Evolutionary conservation across 2,888 invertebrate species (phyloP), one percentile per base, ranked within the genome.

Genomic region (Pterostichus niger): DNA sequence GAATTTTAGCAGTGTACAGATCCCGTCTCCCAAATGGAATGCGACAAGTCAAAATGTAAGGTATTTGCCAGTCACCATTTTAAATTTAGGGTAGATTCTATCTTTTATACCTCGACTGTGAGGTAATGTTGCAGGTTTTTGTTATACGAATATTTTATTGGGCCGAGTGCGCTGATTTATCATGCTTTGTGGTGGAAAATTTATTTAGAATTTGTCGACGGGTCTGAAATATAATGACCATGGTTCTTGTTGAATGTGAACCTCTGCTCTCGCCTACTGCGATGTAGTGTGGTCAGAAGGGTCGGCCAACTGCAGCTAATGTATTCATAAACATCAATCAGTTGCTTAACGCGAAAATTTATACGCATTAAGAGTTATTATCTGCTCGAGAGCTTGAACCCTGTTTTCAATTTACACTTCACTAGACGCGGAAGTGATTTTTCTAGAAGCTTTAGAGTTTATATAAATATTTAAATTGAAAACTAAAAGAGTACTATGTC

Each of bases 31-130:
- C 40, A 75, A 75, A 75, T 82, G 82, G 82, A 82, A 82, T 82
- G 82, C 82, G 82, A 82, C 82, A 82, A 71, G 71, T 83, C 83
- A 83, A 83, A 77, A 83, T 54, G 76, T 64, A 76, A 77, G 83
- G 86, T 86, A 88, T 89, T 88, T 88, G 88, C 88, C 88, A 88
- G 88, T 88, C 89, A 88, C 86, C 86, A 87, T 86, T 87, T 88
- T 88, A 89, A 88, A 89, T 89, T 88, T 88, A 87, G 88, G 88
- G 88, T 88, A 88, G 87, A 88, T 88, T 86, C 86, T 87, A 88
- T 88, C 88, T 85, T 84, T 83, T 84, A 84, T 82, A 83, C 84
- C 85, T 84, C 84, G 83, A 84, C 73, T 83, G 33, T 59, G 59
- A 56, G 59, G 61, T 82, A 82, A 82, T 82, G 82, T 82, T 73